Base-by-base conservation (phyloP, 1,140 invertebrate genomes). In the Paramacrobiotus metropolitanus region DNA sequence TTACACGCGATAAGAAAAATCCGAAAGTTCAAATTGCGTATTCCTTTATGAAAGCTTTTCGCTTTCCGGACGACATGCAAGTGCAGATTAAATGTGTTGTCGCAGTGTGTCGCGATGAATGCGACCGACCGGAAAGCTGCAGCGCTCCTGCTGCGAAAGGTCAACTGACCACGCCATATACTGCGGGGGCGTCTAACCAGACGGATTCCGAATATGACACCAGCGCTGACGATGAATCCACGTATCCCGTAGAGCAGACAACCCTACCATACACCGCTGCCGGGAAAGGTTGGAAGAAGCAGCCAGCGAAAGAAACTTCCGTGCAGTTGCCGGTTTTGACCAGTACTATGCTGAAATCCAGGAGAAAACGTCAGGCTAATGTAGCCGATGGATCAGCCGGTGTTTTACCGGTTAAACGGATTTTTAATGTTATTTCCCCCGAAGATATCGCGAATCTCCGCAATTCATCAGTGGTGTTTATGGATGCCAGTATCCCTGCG, bases 21-120 rank as follows among this genome's bases (percentile, higher is more conserved):
- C 48, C 48, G 15, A 28, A 15, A 15, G 28, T 55, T 4, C 48
- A 20, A 9, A 24, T 55, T 4, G 48, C 48, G 15, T 55, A 55
- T 28, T 55, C 48, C 15, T 55, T 20, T 24, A 15, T 55, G 15
- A 55, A 55, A 55, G 48, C 48, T 9, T 55, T 55, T 24, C 48
- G 48, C 24, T 55, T 55, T 24, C 48, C 48, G 15, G 48, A 55
- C 48, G 48, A 55, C 48, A 55, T 55, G 48, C 48, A 55, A 28
- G 48, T 55, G 4, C 48, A 55, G 28, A 55, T 55, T 9, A 15
- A 24, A 4, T 55, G 48, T 28, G 48, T 55, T 4, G 48, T 55
- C 15, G 48, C 48, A 28, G 48, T 55, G 15, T 55, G 48, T 24
- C 48, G 48, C 48, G 48, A 55, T 24, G 15, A 28, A 9, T 55